These are phyloP conservation scores for Hylaeus anthracinus DNA, from an alignment of 1,140 invertebrate species.

Conservation along the genomic window DNA sequence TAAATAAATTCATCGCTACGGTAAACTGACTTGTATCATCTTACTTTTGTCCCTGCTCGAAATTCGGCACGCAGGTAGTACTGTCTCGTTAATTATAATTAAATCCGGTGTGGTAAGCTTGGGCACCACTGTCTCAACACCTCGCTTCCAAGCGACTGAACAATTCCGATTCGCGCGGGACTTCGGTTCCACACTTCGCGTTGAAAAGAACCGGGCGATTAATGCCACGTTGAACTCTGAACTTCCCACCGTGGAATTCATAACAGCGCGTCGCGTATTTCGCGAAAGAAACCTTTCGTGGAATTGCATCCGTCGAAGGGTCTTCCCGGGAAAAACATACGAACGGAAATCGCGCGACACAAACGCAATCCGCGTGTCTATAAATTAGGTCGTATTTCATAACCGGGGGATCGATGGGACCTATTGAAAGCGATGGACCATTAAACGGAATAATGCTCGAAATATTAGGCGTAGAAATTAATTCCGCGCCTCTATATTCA, in stretches of 20 bases:
- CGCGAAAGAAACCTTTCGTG: not conserved
- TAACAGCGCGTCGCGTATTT: not conserved
- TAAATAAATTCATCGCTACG: too few species aligned
- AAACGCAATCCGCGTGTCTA: not conserved
- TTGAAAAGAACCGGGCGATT: not conserved
- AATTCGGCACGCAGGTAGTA: too few species aligned
- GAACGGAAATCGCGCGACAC: not conserved
- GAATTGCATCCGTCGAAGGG: not conserved
- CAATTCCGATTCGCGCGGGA: slow-evolving; percentile 16
- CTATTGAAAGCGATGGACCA: slow-evolving; percentile 19
- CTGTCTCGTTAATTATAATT: too few species aligned
- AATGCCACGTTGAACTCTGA: slow-evolving; percentile 41
- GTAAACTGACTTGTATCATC: too few species aligned
- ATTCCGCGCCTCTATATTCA: too few species aligned
- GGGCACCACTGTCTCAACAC: too few species aligned
- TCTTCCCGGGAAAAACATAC: not conserved
- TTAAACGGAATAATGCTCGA: slow-evolving; percentile 4
- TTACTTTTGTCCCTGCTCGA: too few species aligned
- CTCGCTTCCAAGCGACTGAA: not conserved
- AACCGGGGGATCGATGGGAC: slow-evolving; percentile 27
- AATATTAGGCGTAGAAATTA: not conserved
- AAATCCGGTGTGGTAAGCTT: too few species aligned
- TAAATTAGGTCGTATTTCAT: slow-evolving; percentile 45
- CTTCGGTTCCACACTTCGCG: not conserved
- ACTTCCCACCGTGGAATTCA: slow-evolving; percentile 27